These are phyloP conservation scores for Peromyscus nudipes DNA, from an alignment of 2,797 vertebrate genomes.

Conservation along the genomic window DNA sequence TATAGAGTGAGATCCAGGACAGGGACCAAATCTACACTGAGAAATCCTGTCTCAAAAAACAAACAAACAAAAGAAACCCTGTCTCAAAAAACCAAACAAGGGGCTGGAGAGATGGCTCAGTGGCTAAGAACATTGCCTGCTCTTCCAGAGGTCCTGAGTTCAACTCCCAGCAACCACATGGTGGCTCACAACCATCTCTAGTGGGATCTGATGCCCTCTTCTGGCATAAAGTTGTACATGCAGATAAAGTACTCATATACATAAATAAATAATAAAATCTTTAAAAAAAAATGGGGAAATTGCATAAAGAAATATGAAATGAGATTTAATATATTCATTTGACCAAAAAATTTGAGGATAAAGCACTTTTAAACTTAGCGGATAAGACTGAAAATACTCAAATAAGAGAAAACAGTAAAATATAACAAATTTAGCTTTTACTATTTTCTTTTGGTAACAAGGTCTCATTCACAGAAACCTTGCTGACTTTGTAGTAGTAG, in stretches of 20 bases:
- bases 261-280: too few relatives aligned
- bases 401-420: not conserved
- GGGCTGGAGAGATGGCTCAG: too few relatives aligned
- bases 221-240: too few relatives aligned
- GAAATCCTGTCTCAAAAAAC: not conserved
- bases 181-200: too few relatives aligned
- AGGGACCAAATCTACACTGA: too few relatives aligned
- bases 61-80: not conserved
- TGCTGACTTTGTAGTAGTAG: not conserved
- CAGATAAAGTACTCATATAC: too few relatives aligned
- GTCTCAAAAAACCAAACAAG: not conserved
- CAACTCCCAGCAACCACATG: too few relatives aligned
- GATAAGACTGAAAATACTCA: not conserved
- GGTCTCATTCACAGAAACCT: not conserved
- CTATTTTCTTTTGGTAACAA: not conserved
- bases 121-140: too few relatives aligned
- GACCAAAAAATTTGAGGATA: not conserved
- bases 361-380: not conserved
- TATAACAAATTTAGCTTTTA: not conserved
- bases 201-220: too few relatives aligned
- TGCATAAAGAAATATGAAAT: not conserved
- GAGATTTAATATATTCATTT: not conserved
- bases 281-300: not conserved
- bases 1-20: not conserved
- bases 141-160: too few relatives aligned